A percentile compares a stretch with the other conserved stretches of the same genome.
Conservation (phyloP, 37 sponge, comb jelly and placozoan genomes). For the Dysidea cf. avara region DNA sequence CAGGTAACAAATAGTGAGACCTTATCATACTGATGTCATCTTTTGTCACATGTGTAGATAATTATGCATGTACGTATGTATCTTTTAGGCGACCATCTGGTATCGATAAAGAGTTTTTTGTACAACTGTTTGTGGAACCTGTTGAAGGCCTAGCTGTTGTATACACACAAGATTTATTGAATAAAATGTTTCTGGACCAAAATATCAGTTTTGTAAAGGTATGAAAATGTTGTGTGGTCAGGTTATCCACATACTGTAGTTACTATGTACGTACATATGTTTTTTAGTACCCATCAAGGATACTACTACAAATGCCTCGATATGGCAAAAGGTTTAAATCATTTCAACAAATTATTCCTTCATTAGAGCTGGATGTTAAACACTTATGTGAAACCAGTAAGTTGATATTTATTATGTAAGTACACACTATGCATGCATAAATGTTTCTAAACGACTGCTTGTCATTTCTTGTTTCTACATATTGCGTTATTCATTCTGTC, state of each 20-base stretch:
- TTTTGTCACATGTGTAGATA: too few relatives aligned
- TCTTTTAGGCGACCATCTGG: constrained; percentile 71
- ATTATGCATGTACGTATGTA: too few relatives aligned
- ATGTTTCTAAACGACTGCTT: too few relatives aligned
- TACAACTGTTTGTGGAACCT: constrained; percentile 76
- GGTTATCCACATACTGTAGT: too few relatives aligned
- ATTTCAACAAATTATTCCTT: constrained; percentile 77
- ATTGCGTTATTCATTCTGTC: too few relatives aligned
- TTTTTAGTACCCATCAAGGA: constrained; percentile 51
- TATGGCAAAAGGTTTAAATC: constrained; percentile 90
- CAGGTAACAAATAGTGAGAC: too few relatives aligned
- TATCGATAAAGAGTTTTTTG: constrained; percentile 66
- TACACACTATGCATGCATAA: too few relatives aligned
- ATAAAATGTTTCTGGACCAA: constrained; percentile 56
- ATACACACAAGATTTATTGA: constrained; percentile 34
- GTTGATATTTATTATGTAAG: too few relatives aligned
- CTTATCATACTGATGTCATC: too few relatives aligned
- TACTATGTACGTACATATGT: too few relatives aligned
- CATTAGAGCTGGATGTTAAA: constrained; percentile 49
- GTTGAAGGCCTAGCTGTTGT: constrained; percentile 6
- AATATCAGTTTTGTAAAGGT: constrained; percentile 69
- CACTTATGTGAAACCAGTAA: too few relatives aligned
- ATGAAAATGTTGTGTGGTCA: neutral
- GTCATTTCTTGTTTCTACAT: too few relatives aligned
- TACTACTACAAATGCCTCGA: constrained; percentile 88